Evolutionary conservation across 2,113 vertebrate species (phyloP).

Genomic region (Podarcis raffonei): DNA sequence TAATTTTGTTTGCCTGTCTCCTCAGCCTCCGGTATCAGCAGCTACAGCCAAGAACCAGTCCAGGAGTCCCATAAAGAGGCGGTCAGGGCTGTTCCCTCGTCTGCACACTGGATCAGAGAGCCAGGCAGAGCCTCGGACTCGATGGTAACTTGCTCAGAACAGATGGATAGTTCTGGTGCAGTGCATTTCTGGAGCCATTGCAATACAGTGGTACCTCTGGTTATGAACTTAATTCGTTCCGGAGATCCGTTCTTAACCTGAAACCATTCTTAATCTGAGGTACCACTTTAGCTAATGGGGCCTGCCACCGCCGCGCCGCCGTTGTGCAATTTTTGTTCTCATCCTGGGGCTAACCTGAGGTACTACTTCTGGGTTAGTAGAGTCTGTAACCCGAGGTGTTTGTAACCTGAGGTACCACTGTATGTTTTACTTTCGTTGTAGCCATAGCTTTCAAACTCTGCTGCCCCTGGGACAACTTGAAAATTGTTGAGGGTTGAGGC

Average conservation of each 20-base stretch:
- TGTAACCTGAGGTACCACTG: too few species aligned
- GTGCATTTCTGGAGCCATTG: background rate
- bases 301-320: too few species aligned
- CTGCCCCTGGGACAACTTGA: background rate
- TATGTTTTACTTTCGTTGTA: background rate
- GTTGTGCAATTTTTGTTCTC: too few species aligned
- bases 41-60: constrained; percentile 83
- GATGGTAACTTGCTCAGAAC: constrained; percentile 77
- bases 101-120: constrained; percentile 89
- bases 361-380: too few species aligned
- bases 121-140: constrained; percentile 80
- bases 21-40: constrained; percentile 82
- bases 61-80: constrained; percentile 91
- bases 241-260: too few species aligned
- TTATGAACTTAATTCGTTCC: too few species aligned
- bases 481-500: too few species aligned
- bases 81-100: constrained; percentile 91
- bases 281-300: too few species aligned
- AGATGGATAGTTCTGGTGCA: background rate
- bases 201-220: background rate
- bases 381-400: too few species aligned
- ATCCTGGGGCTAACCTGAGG: too few species aligned
- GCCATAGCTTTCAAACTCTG: background rate
- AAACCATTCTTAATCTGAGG: too few species aligned
- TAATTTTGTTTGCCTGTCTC: constrained; percentile 17